These are phyloP conservation scores for Mastigias papua DNA, from an alignment of 30 jellyfish, hydroid and myxozoan species.

Conservation along the genomic window DNA sequence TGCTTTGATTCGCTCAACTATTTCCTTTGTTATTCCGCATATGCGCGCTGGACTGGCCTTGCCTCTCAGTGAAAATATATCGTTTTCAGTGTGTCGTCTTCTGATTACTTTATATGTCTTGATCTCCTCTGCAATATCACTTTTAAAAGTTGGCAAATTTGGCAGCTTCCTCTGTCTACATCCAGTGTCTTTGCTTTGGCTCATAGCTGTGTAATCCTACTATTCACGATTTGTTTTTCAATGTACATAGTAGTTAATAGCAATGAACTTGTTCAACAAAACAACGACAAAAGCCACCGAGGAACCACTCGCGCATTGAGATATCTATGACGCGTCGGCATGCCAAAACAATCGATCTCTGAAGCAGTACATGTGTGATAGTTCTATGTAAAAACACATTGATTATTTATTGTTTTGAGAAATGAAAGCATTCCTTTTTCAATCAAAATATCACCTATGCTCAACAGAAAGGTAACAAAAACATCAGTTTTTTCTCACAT, in stretches of 20 bases:
- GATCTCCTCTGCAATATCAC: constrained; percentile 2
- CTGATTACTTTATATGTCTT: background rate
- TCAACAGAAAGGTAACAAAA: background rate
- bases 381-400: background rate
- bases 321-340: background rate
- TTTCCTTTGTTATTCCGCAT: constrained; percentile 49
- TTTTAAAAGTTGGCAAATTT: constrained; percentile 59
- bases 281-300: background rate
- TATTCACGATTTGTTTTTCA: constrained; percentile 48
- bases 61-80: constrained; percentile 8
- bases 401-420: background rate
- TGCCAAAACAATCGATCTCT: background rate
- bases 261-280: constrained; percentile 51
- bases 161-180: constrained; percentile 64
- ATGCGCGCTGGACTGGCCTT: constrained; percentile 4
- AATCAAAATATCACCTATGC: background rate
- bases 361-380: background rate
- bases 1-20: constrained; percentile 41
- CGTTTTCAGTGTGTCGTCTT: constrained; percentile 26
- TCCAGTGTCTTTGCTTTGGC: constrained; percentile 39
- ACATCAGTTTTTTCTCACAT: background rate
- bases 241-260: constrained; percentile 63
- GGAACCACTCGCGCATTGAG: constrained; percentile 5
- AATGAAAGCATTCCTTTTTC: background rate
- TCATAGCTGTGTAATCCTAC: constrained; percentile 69